Evolutionary conservation across 1,140 invertebrate genomes (phyloP), one percentile per base, ranked within the genome.

Genomic region (Aphaenogaster floridana): DNA sequence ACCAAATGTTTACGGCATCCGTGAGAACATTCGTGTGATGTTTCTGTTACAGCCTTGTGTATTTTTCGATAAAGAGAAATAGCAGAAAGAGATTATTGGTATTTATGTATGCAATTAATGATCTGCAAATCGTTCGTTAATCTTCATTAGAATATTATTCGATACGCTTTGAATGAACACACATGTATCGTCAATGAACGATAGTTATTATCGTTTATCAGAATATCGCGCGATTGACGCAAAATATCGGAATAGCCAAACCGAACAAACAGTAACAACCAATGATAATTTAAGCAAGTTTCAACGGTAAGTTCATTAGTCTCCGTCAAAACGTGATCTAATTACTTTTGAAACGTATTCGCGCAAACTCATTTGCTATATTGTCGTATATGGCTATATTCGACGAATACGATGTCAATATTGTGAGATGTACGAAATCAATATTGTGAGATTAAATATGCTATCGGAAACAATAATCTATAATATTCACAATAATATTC

Each of bases 251-350:
- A 63, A 59, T 61, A 61, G 54, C 28, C 28, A n/a, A 69, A 61
- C 2, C 21, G 28, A 28, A 68, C 0, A 59, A 59, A 61, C 17
- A 39, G 59, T 34, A 80, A 68, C 34, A 39, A 76, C 39, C n/a
- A 42, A 36, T 34, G 54, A 84, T 84, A 76, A 84, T 84, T 84
- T 84, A 84, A 84, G 80, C 57, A 76, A 76, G 69, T 74, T 84
- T 71, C 45, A 42, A 74, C n/a, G 42, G 34, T 74, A 76, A 48
- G 28, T 84, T 76, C 80, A 84, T 84, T 84, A 84, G 54, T 76
- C 54, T 74, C 28, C 48, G 68, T 76, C 80, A 84, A 63, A 84
- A 84, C n/a, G 57, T 61, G 42, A 59, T 84, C 59, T 74, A 76
- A 84, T 84, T 84, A 84, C 13, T 74, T 74, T 63, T 5, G 28